Percentiles rank a stretch among this genome's conserved stretches.
These are phyloP conservation scores for Hydrotaea cyrtoneurina DNA, from an alignment of 2,888 invertebrate genomes.

Conservation along the genomic window DNA sequence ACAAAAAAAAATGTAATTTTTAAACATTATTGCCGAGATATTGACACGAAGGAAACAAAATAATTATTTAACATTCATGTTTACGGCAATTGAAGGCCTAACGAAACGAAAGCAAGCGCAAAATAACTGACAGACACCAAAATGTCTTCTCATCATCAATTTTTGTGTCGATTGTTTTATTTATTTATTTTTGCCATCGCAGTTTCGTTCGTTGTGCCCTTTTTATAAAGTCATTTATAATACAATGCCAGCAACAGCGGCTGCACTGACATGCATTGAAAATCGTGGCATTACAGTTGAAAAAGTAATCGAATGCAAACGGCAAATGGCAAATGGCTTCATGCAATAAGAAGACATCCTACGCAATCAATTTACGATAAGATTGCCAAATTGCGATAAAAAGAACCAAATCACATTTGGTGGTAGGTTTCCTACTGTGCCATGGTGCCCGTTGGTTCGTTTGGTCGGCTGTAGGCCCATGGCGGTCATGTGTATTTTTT, in stretches of 20 bases:
- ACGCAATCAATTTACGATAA: constrained; percentile 65
- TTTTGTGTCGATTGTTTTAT: not conserved
- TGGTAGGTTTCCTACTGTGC: constrained; percentile 54
- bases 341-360: constrained; percentile 64
- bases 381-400: constrained; percentile 65
- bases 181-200: not conserved
- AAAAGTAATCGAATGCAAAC: constrained; percentile 41
- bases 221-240: constrained; percentile 47
- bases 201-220: constrained; percentile 28
- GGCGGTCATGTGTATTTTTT: not conserved
- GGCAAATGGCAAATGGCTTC: constrained; percentile 4
- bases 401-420: constrained; percentile 55
- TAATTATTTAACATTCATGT: constrained; percentile 34
- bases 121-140: constrained; percentile 32
- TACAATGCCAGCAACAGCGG: constrained; percentile 44
- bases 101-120: constrained; percentile 7
- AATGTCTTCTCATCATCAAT: constrained; percentile 44
- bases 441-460: not conserved
- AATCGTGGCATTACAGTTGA: constrained; percentile 58
- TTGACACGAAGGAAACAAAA: not conserved
- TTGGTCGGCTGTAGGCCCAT: too few species aligned
- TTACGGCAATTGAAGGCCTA: constrained; percentile 6
- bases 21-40: not conserved
- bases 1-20: constrained; percentile 49
- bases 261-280: constrained; percentile 40